Percentiles rank a stretch among this genome's conserved stretches.
These are phyloP conservation scores for Chaetodon auriga DNA, from an alignment of 2,113 vertebrate genomes.

Conservation along the genomic window DNA sequence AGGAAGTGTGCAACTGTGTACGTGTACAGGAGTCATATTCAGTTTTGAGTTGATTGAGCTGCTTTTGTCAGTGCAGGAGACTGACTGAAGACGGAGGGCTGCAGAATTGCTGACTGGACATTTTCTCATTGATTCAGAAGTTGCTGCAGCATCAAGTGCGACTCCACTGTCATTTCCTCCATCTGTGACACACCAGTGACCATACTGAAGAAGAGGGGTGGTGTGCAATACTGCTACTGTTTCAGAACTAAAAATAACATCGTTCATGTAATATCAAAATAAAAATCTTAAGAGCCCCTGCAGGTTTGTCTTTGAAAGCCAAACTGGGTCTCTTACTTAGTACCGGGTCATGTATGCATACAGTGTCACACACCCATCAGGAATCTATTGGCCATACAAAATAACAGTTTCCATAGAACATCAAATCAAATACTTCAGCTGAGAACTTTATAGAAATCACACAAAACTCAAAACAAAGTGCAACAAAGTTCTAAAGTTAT, in stretches of 20 bases:
- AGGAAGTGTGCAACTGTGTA: slow-evolving; percentile 20
- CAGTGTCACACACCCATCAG: not conserved
- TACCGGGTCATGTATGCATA: no score
- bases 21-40: not conserved
- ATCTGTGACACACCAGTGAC: slow-evolving; percentile 2
- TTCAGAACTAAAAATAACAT: not conserved
- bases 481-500: not conserved
- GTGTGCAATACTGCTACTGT: not conserved
- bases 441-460: not conserved
- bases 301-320: not conserved
- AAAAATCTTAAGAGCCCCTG: not conserved
- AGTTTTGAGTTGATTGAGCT: slow-evolving; percentile 24
- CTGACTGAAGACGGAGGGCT: slow-evolving; percentile 11
- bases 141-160: slow-evolving; percentile 1
- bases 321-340: not conserved
- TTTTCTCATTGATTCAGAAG: slow-evolving; percentile 42
- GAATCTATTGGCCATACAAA: not conserved
- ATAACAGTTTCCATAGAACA: not conserved
- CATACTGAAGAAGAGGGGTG: no score
- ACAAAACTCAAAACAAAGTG: not conserved
- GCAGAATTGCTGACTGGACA: slow-evolving; percentile 57
- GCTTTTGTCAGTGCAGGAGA: slow-evolving; percentile 15
- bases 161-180: not conserved
- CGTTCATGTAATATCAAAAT: not conserved
- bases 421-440: not conserved